Percentiles rank a stretch among this genome's conserved stretches.
Conservation (phyloP, 92 coral and sea anemone species). For the Epizoanthus stellaris region DNA sequence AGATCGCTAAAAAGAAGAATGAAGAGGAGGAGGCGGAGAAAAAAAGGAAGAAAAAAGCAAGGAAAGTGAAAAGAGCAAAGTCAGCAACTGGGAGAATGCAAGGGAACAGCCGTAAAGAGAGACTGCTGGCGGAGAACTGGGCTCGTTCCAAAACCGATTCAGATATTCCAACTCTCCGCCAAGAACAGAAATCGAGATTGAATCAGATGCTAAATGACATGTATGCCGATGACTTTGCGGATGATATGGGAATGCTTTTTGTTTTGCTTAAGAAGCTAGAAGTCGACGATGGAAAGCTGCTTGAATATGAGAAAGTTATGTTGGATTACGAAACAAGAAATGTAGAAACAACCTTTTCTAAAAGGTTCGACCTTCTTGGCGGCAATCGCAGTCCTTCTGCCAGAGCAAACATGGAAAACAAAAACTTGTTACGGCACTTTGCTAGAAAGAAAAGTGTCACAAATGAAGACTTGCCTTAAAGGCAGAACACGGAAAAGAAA, state of each 20-base stretch:
- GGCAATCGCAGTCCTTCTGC: conserved; percentile 22
- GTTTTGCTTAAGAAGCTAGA: conserved; percentile 37
- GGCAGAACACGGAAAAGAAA: no score
- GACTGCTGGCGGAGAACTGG: conserved; percentile 30
- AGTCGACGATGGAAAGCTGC: conserved; percentile 22
- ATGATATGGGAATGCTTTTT: conserved; percentile 40
- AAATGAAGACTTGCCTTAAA: no score
- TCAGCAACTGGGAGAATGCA: conserved; percentile 29
- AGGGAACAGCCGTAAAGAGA: conserved; percentile 21
- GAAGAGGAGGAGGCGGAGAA: neutral
- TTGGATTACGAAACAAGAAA: conserved; percentile 28
- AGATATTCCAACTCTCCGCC: conserved; percentile 28
- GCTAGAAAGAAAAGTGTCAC: neutral
- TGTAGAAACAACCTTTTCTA: conserved; percentile 29
- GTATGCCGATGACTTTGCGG: conserved; percentile 32
- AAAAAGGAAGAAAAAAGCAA: conserved; percentile 13
- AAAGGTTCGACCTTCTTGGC: conserved; percentile 31
- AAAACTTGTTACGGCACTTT: neutral
- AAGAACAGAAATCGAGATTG: conserved; percentile 21
- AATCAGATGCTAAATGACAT: conserved; percentile 33
- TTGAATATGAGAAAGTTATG: conserved; percentile 15
- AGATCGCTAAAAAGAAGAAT: conserved; percentile 1
- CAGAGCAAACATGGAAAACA: neutral
- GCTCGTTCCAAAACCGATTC: conserved; percentile 42
- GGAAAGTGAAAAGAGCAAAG: conserved; percentile 2